phyloP scores from a whole-genome alignment of 2,113 vertebrate genomes.

The Tinamus guttatus region DNA sequence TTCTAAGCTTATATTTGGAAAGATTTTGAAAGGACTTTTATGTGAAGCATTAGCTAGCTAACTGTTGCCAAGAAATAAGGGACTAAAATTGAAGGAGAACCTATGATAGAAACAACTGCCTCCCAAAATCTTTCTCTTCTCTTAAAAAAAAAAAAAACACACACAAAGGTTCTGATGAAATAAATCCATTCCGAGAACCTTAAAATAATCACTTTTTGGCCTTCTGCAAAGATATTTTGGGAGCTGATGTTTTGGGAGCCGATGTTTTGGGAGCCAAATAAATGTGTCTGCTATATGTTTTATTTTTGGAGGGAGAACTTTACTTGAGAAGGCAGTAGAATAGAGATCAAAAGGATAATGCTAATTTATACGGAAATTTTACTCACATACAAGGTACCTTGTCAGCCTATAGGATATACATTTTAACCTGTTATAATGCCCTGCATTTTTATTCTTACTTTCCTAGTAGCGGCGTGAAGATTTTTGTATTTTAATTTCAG shows the following conservation, averaged over 20 bases:
- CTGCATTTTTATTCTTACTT: background rate
- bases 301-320: background rate
- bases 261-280: background rate
- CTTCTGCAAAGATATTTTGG: background rate
- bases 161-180: background rate
- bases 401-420: background rate
- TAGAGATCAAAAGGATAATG: background rate
- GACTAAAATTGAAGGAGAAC: background rate
- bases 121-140: background rate
- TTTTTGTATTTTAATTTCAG: background rate
- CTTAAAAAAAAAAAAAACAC: background rate
- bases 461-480: background rate
- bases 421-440: background rate
- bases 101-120: background rate
- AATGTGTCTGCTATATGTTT: background rate
- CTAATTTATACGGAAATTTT: background rate
- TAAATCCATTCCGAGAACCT: background rate
- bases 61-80: background rate
- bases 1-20: background rate
- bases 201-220: background rate
- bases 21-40: background rate
- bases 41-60: background rate
- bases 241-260: background rate
- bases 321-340: background rate
- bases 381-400: background rate